Evolutionary conservation across 2,888 invertebrate genomes (phyloP).

Genomic region (Muschampia plurimacula): DNA sequence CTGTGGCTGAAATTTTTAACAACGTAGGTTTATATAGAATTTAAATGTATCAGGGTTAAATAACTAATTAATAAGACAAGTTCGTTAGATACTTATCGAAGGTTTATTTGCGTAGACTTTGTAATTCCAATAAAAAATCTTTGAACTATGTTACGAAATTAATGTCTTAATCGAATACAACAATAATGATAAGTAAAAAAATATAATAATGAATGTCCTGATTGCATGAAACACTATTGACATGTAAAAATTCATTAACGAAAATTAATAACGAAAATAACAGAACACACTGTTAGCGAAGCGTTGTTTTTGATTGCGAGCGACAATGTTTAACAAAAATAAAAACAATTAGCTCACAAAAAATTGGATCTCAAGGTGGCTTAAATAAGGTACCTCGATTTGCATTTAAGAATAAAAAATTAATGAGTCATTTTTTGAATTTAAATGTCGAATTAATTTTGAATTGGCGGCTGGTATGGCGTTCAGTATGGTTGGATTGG

Average conservation of each 20-base stretch:
- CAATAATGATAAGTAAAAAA: too few species aligned
- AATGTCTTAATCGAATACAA: too few species aligned
- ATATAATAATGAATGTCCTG: too few species aligned
- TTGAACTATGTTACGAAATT: too few species aligned
- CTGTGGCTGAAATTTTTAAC: too few species aligned
- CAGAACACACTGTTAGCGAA: neutral
- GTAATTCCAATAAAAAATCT: too few species aligned
- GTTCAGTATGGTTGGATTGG: conserved; percentile 39
- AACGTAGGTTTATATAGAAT: too few species aligned
- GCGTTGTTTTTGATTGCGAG: neutral
- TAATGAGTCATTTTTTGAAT: conserved; percentile 35
- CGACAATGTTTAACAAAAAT: conserved; percentile 10
- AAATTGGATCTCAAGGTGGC: conserved; percentile 1
- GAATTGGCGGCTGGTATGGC: conserved; percentile 37
- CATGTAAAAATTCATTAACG: neutral
- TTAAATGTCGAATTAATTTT: conserved; percentile 61
- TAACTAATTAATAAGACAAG: too few species aligned
- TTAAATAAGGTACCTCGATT: neutral
- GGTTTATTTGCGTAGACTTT: too few species aligned
- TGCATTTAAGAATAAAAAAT: conserved; percentile 13
- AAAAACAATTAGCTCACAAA: conserved; percentile 3
- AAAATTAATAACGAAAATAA: too few species aligned
- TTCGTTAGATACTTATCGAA: too few species aligned
- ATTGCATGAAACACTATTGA: neutral
- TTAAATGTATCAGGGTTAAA: too few species aligned